A percentile compares a stretch with the other conserved stretches of the same genome.
These are phyloP conservation scores for Chloroceryle inda DNA, from an alignment of 2,797 vertebrate genomes.

Conservation along the genomic window DNA sequence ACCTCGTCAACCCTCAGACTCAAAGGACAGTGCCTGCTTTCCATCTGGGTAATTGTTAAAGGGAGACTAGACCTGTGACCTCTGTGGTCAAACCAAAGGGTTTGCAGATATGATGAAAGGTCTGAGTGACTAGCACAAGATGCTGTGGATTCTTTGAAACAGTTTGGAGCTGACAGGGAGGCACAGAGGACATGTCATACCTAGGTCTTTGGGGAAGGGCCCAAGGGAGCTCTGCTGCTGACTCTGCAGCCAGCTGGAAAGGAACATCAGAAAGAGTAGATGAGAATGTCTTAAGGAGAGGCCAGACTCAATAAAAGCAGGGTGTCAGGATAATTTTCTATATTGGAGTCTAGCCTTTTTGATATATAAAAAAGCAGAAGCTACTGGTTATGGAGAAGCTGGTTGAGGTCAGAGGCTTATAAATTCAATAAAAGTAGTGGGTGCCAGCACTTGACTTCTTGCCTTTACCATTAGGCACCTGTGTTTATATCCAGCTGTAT, in stretches of 20 bases:
- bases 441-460: background rate
- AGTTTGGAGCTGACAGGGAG: background rate
- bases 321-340: rapidly evolving
- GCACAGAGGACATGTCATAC: background rate
- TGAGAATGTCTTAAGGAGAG: background rate
- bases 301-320: background rate
- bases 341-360: background rate
- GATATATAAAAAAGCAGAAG: background rate
- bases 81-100: background rate
- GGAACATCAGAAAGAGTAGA: background rate
- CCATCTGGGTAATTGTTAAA: background rate
- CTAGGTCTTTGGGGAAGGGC: background rate
- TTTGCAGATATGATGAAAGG: background rate
- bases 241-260: background rate
- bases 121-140: background rate
- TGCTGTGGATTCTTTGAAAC: background rate
- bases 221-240: background rate
- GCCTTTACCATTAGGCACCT: background rate
- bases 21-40: background rate
- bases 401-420: background rate
- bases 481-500: background rate
- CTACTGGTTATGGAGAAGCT: background rate
- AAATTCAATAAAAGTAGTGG: background rate
- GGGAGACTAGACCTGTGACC: background rate
- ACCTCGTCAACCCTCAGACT: background rate